Evolutionary conservation across 1,140 invertebrate species (phyloP), one percentile per base, ranked within the genome.

Genomic region (Pogonomyrmex barbatus): DNA sequence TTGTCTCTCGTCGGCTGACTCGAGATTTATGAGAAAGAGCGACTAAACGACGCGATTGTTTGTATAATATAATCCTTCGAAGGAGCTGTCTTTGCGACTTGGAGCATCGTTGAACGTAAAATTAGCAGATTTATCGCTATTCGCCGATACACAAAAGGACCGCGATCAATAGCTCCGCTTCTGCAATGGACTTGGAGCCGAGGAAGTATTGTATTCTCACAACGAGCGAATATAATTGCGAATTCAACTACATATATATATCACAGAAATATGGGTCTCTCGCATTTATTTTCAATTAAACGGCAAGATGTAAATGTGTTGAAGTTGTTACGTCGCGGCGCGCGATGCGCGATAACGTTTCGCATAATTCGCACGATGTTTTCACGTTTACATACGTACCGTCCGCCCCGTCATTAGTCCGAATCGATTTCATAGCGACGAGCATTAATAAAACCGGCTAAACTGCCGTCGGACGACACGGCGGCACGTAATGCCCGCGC

Each of bases 401-500:
- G 65, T 76, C 68, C 63, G 24, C 33, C 12, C 47, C 58, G 58
- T 76, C 71, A 65, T 77, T 85, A 77, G 60, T 52, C 47, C 58
- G 71, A 62, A 85, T 85, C 82, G 82, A 85, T 85, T 65, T 77
- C 54, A 50, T 62, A 56, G 81, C 30, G 67, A 82, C 45, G n/a
- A 52, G 52, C 70, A 75, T 71, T 39, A 85, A 60, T 52, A 70
- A 67, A 71, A 85, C 62, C 71, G 50, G 73, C 76, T 52, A 68
- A 50, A 81, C 56, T 63, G 81, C 47, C 33, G 2, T 39, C 58
- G 63, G 54, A 68, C 63, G 60, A 50, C 56, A 85, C 24, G 45
- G 10, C 60, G 87, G 78, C 89, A 83, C 85, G 86, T 88, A 82
- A 89, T 63, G 78, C 63, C 62, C 79, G 73, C 63, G 68, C 81